Evolutionary conservation across 2,797 vertebrate species (phyloP).

Genomic region (Sciurus vulgaris): DNA sequence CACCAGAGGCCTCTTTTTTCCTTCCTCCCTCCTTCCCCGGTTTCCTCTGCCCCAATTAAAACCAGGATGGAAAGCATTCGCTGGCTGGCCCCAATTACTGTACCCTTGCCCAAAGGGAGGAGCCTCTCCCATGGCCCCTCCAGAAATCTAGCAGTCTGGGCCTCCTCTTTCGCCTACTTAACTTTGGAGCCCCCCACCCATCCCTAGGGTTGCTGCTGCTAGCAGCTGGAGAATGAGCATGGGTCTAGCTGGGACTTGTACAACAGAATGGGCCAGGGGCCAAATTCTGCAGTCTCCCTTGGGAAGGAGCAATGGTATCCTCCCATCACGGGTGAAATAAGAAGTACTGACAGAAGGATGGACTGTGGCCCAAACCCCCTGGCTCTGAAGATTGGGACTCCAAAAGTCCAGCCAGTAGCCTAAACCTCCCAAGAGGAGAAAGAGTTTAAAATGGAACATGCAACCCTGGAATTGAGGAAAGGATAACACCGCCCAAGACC

Average conservation of each 20-base stretch:
- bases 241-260: not conserved
- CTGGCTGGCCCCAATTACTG: constrained; percentile 50
- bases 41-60: constrained; percentile 70
- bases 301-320: not conserved
- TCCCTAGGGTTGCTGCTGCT: not conserved
- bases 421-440: not conserved
- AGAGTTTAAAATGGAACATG: not conserved
- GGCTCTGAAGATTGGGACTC: not conserved
- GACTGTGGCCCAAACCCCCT: not conserved
- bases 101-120: constrained; percentile 54
- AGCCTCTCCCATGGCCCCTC: not conserved
- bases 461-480: not conserved
- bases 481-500: not conserved
- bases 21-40: constrained; percentile 10
- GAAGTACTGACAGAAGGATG: not conserved
- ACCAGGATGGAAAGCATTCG: constrained; percentile 63
- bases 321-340: not conserved
- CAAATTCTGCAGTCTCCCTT: not conserved
- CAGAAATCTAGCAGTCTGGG: not conserved
- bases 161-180: constrained; percentile 54
- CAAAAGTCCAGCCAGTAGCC: not conserved
- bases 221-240: not conserved
- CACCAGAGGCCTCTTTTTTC: not conserved
- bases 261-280: not conserved
- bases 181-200: not conserved